Evolutionary conservation across 1,140 invertebrate genomes (phyloP).

Genomic region (Ephestia elutella): DNA sequence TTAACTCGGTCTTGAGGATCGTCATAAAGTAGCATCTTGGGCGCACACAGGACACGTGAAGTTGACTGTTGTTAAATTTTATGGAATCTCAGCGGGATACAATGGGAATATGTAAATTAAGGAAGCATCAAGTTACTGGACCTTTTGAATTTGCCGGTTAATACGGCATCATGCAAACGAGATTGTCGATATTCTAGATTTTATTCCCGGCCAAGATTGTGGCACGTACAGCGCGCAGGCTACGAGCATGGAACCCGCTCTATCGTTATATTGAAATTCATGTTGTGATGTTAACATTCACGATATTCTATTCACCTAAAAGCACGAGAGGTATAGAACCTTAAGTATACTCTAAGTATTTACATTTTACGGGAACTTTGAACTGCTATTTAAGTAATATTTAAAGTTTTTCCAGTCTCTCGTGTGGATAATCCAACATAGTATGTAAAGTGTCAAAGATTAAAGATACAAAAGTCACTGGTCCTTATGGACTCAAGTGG

Average conservation of each 20-base stretch:
- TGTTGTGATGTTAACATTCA: conserved; percentile 33
- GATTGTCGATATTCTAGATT: conserved; percentile 24
- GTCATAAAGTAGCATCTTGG: conserved; percentile 64
- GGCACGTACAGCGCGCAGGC: conserved; percentile 18
- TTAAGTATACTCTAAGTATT: conserved; percentile 21
- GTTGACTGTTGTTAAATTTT: conserved; percentile 63
- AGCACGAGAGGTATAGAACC: conserved; percentile 26
- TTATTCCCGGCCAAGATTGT: conserved; percentile 26
- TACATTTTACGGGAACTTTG: conserved; percentile 24
- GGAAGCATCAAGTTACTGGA: conserved; percentile 28
- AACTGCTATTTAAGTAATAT: conserved; percentile 17
- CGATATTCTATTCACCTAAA: conserved; percentile 38
- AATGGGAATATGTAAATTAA: conserved; percentile 62
- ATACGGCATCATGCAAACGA: conserved; percentile 21
- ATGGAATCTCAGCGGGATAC: conserved; percentile 52
- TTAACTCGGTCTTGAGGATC: conserved; percentile 60
- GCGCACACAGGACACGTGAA: conserved; percentile 52
- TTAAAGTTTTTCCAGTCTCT: conserved; percentile 12
- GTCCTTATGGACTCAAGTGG: not conserved
- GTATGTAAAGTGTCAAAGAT: conserved; percentile 7
- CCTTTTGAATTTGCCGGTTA: conserved; percentile 36
- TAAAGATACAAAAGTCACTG: conserved; percentile 5
- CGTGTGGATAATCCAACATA: conserved; percentile 17
- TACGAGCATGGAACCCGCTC: conserved; percentile 11
- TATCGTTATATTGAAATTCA: conserved; percentile 41